Evolutionary conservation across 2,113 vertebrate genomes (phyloP).

Genomic region (Butorides virescens): DNA sequence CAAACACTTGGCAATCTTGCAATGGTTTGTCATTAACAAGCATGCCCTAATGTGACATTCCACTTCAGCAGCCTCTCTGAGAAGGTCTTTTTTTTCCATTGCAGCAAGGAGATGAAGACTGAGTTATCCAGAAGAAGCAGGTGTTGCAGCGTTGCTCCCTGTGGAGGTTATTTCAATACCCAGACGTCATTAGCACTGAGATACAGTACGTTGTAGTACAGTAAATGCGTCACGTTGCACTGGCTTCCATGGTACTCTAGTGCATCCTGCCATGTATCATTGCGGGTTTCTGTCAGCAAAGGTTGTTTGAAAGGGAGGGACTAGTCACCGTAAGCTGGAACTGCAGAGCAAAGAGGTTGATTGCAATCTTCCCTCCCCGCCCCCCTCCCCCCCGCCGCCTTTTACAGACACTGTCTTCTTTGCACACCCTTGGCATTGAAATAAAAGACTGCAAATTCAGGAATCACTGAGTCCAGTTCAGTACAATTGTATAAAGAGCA

Average conservation of each 20-base stretch:
- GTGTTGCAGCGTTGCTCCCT: slow-evolving; percentile 62
- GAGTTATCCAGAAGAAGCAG: slow-evolving; percentile 59
- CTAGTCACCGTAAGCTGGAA: neutral
- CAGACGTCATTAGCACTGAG: slow-evolving; percentile 68
- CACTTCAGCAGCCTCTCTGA: slow-evolving; percentile 5
- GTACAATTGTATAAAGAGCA: neutral
- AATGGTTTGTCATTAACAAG: slow-evolving; percentile 48
- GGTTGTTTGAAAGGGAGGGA: slow-evolving; percentile 70
- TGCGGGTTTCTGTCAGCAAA: slow-evolving; percentile 56
- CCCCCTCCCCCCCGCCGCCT: accelerated
- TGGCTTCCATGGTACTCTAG: slow-evolving; percentile 29
- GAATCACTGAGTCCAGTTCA: neutral
- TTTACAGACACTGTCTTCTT: accelerated
- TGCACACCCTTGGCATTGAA: neutral
- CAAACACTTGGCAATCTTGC: slow-evolving; percentile 28
- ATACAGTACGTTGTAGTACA: slow-evolving; percentile 60
- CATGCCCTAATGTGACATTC: slow-evolving; percentile 39
- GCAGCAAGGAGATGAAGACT: slow-evolving; percentile 7
- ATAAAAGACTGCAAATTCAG: neutral
- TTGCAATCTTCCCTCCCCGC: neutral
- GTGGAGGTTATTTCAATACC: slow-evolving; percentile 63
- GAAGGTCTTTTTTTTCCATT: neutral
- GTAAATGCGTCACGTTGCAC: slow-evolving; percentile 57
- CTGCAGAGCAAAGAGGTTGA: neutral
- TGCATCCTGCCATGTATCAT: slow-evolving; percentile 65